These are phyloP conservation scores for Ceratotherium simum DNA, from an alignment of 2,113 vertebrate genomes.

Conservation along the genomic window DNA sequence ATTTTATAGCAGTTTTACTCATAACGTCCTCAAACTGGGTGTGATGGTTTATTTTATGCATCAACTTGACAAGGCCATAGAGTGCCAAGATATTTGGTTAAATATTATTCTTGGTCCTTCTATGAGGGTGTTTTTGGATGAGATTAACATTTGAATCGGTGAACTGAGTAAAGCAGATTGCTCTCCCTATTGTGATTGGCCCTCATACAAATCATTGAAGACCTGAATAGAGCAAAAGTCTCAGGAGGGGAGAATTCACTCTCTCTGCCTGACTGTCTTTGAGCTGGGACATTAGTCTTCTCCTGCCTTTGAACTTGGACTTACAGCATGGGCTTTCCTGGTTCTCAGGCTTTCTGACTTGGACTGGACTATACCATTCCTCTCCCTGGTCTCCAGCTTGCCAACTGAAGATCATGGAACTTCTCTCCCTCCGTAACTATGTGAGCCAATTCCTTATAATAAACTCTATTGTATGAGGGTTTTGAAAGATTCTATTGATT, in stretches of 20 bases:
- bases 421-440: background rate
- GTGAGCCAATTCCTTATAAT: too few relatives aligned
- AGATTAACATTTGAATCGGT: background rate
- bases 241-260: background rate
- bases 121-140: background rate
- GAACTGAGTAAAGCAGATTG: background rate
- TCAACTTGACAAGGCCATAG: background rate
- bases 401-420: background rate
- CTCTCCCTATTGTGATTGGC: background rate
- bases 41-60: background rate
- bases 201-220: background rate
- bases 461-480: too few relatives aligned
- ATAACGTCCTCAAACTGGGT: background rate
- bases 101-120: background rate
- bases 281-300: background rate
- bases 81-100: background rate
- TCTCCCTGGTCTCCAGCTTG: background rate
- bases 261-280: background rate
- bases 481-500: too few relatives aligned
- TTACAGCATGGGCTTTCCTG: background rate
- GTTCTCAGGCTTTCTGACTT: background rate
- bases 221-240: background rate
- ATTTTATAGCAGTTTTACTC: background rate
- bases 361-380: background rate
- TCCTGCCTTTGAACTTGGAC: background rate